These are phyloP conservation scores for Trichogramma dendrolimi DNA, from an alignment of 2,888 invertebrate genomes.

Conservation along the genomic window DNA sequence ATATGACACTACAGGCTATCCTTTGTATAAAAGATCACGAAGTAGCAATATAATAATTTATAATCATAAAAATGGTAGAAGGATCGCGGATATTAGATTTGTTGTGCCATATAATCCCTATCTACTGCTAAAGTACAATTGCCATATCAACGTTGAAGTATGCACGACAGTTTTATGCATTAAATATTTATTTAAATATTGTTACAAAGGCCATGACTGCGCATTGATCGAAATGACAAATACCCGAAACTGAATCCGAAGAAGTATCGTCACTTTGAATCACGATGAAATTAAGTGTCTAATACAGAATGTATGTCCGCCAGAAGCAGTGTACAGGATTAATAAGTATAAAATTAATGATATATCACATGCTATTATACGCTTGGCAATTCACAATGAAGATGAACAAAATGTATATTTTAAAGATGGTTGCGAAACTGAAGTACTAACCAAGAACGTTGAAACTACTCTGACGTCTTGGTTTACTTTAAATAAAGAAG, in stretches of 20 bases:
- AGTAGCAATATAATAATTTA: neutral
- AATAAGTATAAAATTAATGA: slow-evolving; percentile 30
- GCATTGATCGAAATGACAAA: slow-evolving; percentile 1
- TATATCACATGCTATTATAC: slow-evolving; percentile 6
- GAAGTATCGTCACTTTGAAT: neutral
- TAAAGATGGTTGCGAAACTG: slow-evolving; percentile 2
- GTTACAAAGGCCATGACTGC: slow-evolving; percentile 3
- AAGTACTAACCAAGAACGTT: slow-evolving; percentile 8
- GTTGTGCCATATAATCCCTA: slow-evolving; percentile 5
- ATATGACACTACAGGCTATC: neutral
- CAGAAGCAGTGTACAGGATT: slow-evolving; percentile 31
- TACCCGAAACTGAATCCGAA: neutral
- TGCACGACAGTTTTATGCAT: slow-evolving; percentile 4
- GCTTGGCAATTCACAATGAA: slow-evolving; percentile 31
- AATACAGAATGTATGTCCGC: slow-evolving; percentile 30
- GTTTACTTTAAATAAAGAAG: slow-evolving; percentile 18
- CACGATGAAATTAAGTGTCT: slow-evolving; percentile 31
- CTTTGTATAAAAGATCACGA: neutral
- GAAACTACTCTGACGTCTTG: slow-evolving; percentile 16
- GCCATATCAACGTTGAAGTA: slow-evolving; percentile 7
- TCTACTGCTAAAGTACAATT: slow-evolving; percentile 1
- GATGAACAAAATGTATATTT: slow-evolving; percentile 32
- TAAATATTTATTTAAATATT: slow-evolving; percentile 18
- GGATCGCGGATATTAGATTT: neutral
- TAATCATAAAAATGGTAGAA: neutral